Conservation (phyloP, 2,113 vertebrate species). For the Falco punctatus region DNA sequence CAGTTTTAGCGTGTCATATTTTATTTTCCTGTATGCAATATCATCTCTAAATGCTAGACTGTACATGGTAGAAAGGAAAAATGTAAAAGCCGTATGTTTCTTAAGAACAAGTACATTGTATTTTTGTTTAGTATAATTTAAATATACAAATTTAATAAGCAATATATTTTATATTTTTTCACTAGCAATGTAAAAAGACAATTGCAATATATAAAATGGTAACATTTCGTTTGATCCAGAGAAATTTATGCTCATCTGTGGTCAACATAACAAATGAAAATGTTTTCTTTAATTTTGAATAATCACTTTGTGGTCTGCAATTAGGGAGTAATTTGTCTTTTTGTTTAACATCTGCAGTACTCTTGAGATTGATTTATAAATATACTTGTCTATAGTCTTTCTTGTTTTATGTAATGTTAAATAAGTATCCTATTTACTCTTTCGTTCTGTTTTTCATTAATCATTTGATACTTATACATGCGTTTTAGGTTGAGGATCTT, state of each 20-base stretch:
- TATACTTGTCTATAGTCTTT: neutral
- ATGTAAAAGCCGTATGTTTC: neutral
- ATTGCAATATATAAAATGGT: neutral
- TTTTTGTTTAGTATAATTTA: neutral
- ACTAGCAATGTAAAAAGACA: neutral
- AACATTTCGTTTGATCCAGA: neutral
- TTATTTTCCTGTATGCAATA: neutral
- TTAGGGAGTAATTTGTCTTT: neutral
- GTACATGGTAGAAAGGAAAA: neutral
- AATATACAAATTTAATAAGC: no score
- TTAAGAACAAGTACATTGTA: neutral
- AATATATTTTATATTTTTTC: neutral
- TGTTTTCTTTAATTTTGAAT: neutral
- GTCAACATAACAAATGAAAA: neutral
- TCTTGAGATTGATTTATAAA: neutral
- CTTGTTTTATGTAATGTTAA: neutral
- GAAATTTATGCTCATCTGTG: neutral
- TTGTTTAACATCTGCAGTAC: neutral
- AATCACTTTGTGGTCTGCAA: neutral
- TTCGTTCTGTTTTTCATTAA: neutral
- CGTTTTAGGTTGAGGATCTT: conserved; percentile 86
- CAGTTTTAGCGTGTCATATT: neutral
- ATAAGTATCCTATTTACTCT: neutral
- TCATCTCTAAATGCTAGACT: neutral
- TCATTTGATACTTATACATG: neutral